Evolutionary conservation across 1,140 invertebrate species (phyloP), one percentile per base, ranked within the genome.

Genomic region (Chlorops oryzae): DNA sequence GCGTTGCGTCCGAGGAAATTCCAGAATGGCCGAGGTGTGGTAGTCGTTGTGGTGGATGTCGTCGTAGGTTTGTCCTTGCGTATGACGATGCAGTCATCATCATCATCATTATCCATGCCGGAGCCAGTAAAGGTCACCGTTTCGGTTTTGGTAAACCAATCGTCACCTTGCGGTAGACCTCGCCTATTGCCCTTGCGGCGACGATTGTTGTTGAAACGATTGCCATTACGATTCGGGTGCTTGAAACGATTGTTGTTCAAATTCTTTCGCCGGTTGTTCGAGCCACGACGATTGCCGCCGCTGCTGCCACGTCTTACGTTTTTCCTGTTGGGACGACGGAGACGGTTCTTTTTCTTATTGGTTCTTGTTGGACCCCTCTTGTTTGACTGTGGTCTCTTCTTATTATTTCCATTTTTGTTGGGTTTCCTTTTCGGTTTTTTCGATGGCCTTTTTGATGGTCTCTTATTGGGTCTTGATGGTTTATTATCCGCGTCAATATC

Each of bases 81-180:
- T 43, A 69, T 69, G 49, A 65, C 62, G 20, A 69, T 69, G 59
- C 65, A 69, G 23, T 69, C 68, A 25, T 68, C 57, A 46, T 64
- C 25, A 9, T 15, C 55, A 35, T 62, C 59, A 43, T 69, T 62
- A 10, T 62, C 43, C 23, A 24, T 12, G 45, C 38, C 55, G n/a
- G 52, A 42, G 21, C 50, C 49, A 4, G 48, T 51, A 10, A 27
- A 28, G 47, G 58, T 50, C 5, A 39, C 59, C 51, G 46, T 50
- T 15, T 40, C 24, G 21, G 52, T 50, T 15, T 44, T 44, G 3
- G 39, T 46, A 21, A 20, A 50, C 10, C 21, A 46, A 32, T 54
- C 24, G 2, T 5, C 17, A 2, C 28, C 51, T 32, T 44, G n/a
- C 15, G 40, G 15, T 4, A 13, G n/a, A 1, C 22, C 5, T 13